Base-by-base conservation (phyloP, 2,888 invertebrate genomes). In the Diarsia dahlii region DNA sequence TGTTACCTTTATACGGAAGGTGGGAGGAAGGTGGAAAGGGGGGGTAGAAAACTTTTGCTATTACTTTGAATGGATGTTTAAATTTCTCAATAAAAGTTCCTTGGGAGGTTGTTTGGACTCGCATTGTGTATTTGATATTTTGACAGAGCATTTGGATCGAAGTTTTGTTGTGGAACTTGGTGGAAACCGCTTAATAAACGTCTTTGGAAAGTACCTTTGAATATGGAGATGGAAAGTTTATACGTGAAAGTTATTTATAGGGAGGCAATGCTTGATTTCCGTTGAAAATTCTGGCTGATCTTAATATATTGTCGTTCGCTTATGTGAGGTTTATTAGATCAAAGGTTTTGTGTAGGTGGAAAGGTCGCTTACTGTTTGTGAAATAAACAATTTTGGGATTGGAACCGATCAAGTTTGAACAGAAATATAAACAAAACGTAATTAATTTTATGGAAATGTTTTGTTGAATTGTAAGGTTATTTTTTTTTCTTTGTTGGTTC, bases 41-140 rank as follows among this genome's bases (percentile, higher is more conserved):
- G 74, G 71, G 75, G 74, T 71, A 76, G 71, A 64, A 90, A 95
- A 95, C 93, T 95, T 95, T 88, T 72, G 89, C 94, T 92, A 94
- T 94, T 94, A 94, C 93, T 89, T 89, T 85, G 87, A 92, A 94
- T 92, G 91, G 93, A 86, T 91, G 92, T 93, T 95, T 94, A 93
- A 94, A 94, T 93, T 93, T 91, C 91, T 92, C 92, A 92, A 94
- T 95, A 94, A 94, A 93, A 94, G 91, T 93, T 94, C 50, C 72
- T 76, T 73, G 52, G 74, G 71, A 82, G 82, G 78, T 85, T 89
- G 88, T 91, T 89, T 86, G 84, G 86, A 84, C 81, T 89, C 89
- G 87, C 85, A 92, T 92, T 93, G 92, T 91, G 89, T 92, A 89
- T 91, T 91, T 92, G 92, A 92, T 93, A 93, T 93, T 94, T 93